A percentile compares a stretch with the other conserved stretches of the same genome.
Conservation (phyloP, 37 sponge, comb jelly and placozoan species). For the Crambe crambe region DNA sequence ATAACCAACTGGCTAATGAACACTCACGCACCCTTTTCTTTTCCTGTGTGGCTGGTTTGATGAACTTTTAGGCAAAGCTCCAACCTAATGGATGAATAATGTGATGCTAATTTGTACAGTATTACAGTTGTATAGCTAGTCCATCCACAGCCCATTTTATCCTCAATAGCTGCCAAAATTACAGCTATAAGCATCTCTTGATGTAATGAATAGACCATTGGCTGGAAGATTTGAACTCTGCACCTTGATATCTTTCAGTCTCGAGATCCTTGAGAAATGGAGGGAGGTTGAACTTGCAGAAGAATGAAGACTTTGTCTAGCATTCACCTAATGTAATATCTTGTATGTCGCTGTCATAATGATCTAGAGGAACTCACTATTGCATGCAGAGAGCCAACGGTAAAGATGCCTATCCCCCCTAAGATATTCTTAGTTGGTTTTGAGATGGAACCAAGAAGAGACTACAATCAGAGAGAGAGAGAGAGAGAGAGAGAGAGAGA, state of each 20-base stretch:
- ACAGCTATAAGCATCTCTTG: not conserved
- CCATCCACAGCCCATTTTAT: too few species aligned
- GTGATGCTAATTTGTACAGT: too few species aligned
- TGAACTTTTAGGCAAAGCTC: not conserved
- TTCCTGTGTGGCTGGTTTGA: not conserved
- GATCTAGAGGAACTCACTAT: constrained; percentile 28
- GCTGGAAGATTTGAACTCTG: not conserved
- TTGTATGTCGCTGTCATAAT: not conserved
- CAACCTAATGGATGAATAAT: too few species aligned
- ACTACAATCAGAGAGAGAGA: constrained; percentile 1
- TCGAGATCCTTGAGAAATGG: not conserved
- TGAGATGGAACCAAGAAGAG: constrained; percentile 34
- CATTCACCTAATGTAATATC: constrained; percentile 4
- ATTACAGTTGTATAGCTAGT: too few species aligned
- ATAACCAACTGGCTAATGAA: too few species aligned
- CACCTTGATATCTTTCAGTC: not conserved
- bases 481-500: not conserved
- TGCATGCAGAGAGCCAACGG: constrained; percentile 64
- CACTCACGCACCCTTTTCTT: not conserved
- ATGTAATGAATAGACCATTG: not conserved
- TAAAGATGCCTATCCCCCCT: constrained; percentile 51
- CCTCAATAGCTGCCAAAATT: too few species aligned
- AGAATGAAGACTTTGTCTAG: not conserved
- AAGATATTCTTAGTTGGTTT: constrained; percentile 41
- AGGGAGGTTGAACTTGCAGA: not conserved